A percentile compares a stretch with the other conserved stretches of the same genome.
These are phyloP conservation scores for Liodrosophila aerea DNA, from an alignment of 2,888 invertebrate genomes.

Conservation along the genomic window DNA sequence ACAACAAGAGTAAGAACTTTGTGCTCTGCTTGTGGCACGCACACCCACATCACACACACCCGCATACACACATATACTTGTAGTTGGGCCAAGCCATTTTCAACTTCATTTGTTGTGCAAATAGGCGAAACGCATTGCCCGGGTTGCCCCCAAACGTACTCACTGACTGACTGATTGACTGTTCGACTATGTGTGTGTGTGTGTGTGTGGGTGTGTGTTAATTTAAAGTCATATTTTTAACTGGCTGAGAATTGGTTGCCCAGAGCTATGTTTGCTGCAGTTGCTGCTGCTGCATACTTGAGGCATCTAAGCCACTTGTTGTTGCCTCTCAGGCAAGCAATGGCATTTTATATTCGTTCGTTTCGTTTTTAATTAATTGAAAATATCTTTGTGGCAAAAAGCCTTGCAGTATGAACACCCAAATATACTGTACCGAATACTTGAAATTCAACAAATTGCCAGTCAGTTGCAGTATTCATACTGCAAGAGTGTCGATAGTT, in stretches of 20 bases:
- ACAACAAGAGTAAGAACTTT: constrained; percentile 19
- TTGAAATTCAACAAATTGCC: constrained; percentile 5
- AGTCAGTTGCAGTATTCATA: constrained; percentile 4
- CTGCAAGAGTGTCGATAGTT: constrained; percentile 14
- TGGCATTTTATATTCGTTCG: background rate
- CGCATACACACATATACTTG: constrained; percentile 16
- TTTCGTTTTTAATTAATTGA: constrained; percentile 66
- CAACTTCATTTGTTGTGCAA: constrained; percentile 76
- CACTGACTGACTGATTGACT: constrained; percentile 19
- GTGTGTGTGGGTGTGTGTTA: constrained; percentile 28
- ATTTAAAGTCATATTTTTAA: constrained; percentile 62
- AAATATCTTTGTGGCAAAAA: constrained; percentile 53
- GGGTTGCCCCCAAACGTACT: background rate
- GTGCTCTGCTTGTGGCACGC: constrained; percentile 1
- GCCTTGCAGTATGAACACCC: constrained; percentile 14
- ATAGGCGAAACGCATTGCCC: constrained; percentile 65
- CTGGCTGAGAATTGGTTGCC: constrained; percentile 29
- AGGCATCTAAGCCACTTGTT: constrained; percentile 27
- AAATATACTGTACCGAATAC: constrained; percentile 5
- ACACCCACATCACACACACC: background rate
- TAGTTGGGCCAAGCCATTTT: constrained; percentile 55
- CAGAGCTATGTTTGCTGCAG: constrained; percentile 17
- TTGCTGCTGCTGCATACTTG: constrained; percentile 20
- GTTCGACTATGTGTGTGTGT: constrained; percentile 1
- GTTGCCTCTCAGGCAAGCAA: no score